A percentile compares a stretch with the other conserved stretches of the same genome.
Evolutionary conservation across 2,888 invertebrate genomes (phyloP).

Genomic region (Limnephilus auricula): DNA sequence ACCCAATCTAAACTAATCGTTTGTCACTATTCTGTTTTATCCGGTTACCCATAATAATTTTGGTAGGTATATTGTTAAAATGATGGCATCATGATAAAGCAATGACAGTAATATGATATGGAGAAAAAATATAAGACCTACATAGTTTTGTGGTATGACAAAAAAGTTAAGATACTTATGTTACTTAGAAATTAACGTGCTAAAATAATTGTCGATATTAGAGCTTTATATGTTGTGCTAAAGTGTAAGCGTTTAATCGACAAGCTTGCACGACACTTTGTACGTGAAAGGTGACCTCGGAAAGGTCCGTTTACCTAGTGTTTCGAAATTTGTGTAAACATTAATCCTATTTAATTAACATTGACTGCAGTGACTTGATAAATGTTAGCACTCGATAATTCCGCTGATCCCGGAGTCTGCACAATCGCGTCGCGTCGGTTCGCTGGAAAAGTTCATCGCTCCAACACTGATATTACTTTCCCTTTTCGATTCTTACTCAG

Average conservation of each 20-base stretch:
- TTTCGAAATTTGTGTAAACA: not conserved
- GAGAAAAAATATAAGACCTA: too few relatives aligned
- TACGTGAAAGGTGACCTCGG: not conserved
- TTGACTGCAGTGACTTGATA: not conserved
- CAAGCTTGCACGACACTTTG: not conserved
- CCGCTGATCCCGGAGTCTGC: not conserved
- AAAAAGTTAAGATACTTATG: too few relatives aligned
- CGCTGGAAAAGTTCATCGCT: conserved; percentile 30
- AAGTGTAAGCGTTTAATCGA: not conserved
- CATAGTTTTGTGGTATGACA: too few relatives aligned
- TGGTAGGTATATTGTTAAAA: too few relatives aligned
- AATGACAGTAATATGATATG: too few relatives aligned
- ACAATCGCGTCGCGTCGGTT: not conserved
- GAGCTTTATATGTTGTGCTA: not conserved
- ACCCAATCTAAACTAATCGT: too few relatives aligned
- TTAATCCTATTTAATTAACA: not conserved
- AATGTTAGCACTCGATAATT: not conserved
- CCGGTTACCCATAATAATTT: too few relatives aligned
- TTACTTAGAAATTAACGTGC: too few relatives aligned
- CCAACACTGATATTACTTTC: conserved; percentile 13
- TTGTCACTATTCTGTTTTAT: too few relatives aligned
- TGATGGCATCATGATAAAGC: too few relatives aligned
- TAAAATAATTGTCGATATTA: not conserved
- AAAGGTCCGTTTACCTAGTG: not conserved
- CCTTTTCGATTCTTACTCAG: conserved; percentile 24